Conservation (phyloP, 2,888 invertebrate genomes). For the Ormyrus pomaceus region DNA sequence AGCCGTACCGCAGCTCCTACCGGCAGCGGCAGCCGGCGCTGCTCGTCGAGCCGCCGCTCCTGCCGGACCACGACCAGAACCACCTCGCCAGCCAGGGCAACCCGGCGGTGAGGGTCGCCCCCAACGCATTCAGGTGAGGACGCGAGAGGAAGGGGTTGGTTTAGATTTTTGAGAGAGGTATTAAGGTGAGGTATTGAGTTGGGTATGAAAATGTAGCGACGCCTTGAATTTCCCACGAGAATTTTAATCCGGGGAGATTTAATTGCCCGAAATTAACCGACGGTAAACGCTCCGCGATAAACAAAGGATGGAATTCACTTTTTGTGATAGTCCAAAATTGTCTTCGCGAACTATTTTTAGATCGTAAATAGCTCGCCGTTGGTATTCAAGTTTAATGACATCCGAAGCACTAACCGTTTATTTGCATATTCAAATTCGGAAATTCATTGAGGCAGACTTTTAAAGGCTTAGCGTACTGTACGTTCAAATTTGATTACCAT, state of each 20-base stretch:
- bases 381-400: constrained; percentile 26
- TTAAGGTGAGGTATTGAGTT: not conserved
- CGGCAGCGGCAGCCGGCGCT: constrained; percentile 58
- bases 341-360: not conserved
- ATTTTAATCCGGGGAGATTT: constrained; percentile 6
- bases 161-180: no score
- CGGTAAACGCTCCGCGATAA: not conserved
- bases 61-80: constrained; percentile 51
- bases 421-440: constrained; percentile 40
- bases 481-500: constrained; percentile 19
- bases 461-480: not conserved
- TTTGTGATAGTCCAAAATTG: not conserved
- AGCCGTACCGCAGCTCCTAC: constrained; percentile 56
- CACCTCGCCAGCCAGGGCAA: constrained; percentile 53
- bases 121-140: constrained; percentile 46
- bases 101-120: constrained; percentile 19
- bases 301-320: not conserved
- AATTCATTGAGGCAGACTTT: constrained; percentile 13
- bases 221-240: not conserved
- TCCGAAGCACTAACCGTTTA: not conserved
- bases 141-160: not conserved
- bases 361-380: constrained; percentile 12
- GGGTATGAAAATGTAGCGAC: no score
- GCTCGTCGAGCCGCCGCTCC: constrained; percentile 60
- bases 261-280: constrained; percentile 2